Evolutionary conservation across 2,797 vertebrate genomes (phyloP), one percentile per base, ranked within the genome.

Genomic region (Crossoptilon crossoptilon): DNA sequence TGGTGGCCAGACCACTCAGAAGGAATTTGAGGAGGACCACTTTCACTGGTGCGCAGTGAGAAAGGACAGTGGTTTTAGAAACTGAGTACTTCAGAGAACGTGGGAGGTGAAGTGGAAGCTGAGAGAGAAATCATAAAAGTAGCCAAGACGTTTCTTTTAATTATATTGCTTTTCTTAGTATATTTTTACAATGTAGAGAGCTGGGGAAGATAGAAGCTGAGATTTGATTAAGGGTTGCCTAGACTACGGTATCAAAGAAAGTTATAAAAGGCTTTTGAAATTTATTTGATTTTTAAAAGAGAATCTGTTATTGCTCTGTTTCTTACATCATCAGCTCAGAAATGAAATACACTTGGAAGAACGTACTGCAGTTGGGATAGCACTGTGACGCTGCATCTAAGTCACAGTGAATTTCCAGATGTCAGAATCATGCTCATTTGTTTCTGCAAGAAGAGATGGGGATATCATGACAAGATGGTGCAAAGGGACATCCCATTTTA

Each of bases 61-160:
- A 71, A 72, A 78, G 39, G 56, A 49, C 53, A 83, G 37, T 33
- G 33, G 10, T 39, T 91, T 75, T 59, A 48, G 68, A 55, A 31
- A 59, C 27, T 29, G 59, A 7, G 33, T n/a, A 26, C 71, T 80
- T 75, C 58, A 43, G 37, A 67, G 43, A 71, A 63, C 8, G 55
- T 16, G 23, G 39, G 41, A 85, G 23, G 59, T 91, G 29, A 76
- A 71, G 33, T 83, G 41, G 55, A 96, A 78, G 26, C 90, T 68
- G 69, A 89, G 44, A 46, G 62, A 72, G 67, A 84, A 59, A 75
- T 77, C 27, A 78, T 78, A 26, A 21, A 44, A 72, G 70, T 70
- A 78, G 66, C 51, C 55, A 89, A 85, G 67, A 26, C 14, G 35
- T n/a, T 91, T 90, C n/a, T 66, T 51, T 93, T 95, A 90, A 90